phyloP scores from a whole-genome alignment of 2,797 vertebrate species.

The Sphaeramia orbicularis region DNA sequence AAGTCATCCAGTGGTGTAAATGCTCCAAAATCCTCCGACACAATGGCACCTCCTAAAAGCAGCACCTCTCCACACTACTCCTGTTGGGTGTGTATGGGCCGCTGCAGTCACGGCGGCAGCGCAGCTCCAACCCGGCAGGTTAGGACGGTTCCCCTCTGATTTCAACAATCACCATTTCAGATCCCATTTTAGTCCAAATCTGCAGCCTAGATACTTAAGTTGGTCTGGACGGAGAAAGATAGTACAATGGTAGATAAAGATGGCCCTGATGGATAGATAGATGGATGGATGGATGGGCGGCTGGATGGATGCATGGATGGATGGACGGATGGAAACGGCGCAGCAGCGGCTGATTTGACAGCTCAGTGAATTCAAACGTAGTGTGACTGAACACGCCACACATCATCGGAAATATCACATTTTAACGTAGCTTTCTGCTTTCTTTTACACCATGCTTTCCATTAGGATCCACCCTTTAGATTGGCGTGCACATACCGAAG shows the following conservation, averaged over 20 bases:
- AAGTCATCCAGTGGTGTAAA: background rate
- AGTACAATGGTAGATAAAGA: background rate
- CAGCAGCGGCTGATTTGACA: slow-evolving; percentile 19
- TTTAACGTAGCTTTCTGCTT: no score
- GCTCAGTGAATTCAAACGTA: slow-evolving; percentile 8
- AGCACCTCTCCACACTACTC: slow-evolving; percentile 5
- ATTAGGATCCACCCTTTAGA: background rate
- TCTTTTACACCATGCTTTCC: no score
- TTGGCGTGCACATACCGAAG: background rate
- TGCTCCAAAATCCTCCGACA: slow-evolving; percentile 17
- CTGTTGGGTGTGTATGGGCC: slow-evolving; percentile 59
- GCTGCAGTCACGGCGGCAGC: slow-evolving; percentile 43
- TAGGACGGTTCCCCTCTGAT: background rate
- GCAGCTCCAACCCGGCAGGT: slow-evolving; percentile 8
- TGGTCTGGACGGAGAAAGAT: background rate
- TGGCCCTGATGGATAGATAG: background rate
- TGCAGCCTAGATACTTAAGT: background rate
- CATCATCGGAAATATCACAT: background rate
- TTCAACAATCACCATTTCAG: background rate
- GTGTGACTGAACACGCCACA: background rate
- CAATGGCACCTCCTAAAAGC: slow-evolving; percentile 21
- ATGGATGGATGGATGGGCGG: no score
- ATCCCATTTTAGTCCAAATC: background rate
- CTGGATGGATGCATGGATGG: no score
- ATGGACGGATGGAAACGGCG: no score